Conservation (phyloP, 1,140 invertebrate species). For the Ceratina japonica region DNA sequence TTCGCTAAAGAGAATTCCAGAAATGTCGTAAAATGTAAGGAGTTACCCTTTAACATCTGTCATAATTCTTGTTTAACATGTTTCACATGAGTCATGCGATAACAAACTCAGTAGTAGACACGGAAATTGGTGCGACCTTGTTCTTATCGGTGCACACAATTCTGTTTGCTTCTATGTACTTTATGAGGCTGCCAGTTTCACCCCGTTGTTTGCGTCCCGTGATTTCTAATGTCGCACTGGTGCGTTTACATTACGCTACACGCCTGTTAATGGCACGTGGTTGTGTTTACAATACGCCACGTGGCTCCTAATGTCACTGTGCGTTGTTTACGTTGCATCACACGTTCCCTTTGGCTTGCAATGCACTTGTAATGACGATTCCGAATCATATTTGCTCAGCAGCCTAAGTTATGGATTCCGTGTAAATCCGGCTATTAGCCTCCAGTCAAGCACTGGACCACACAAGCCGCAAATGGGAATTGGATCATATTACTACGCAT, state of each 20-base stretch:
- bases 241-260: constrained; percentile 17
- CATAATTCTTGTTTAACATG: too few species aligned
- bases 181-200: not conserved
- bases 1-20: too few species aligned
- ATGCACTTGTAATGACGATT: not conserved
- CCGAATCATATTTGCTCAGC: not conserved
- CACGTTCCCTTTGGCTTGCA: not conserved
- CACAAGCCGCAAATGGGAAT: too few species aligned
- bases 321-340: constrained; percentile 12
- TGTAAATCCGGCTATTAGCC: not conserved
- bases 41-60: too few species aligned
- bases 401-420: not conserved
- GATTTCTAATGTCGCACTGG: constrained; percentile 12
- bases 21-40: too few species aligned
- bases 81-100: too few species aligned
- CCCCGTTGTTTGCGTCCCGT: not conserved
- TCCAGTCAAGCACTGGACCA: too few species aligned
- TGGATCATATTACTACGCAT: too few species aligned
- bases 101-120: not conserved
- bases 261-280: constrained; percentile 26
- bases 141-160: not conserved
- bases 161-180: not conserved
- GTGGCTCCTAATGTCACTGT: constrained; percentile 11
- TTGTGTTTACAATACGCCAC: constrained; percentile 38
- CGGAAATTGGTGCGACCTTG: not conserved